Conservation (phyloP, 64 coral and sea anemone species). For the Porites lutea region DNA sequence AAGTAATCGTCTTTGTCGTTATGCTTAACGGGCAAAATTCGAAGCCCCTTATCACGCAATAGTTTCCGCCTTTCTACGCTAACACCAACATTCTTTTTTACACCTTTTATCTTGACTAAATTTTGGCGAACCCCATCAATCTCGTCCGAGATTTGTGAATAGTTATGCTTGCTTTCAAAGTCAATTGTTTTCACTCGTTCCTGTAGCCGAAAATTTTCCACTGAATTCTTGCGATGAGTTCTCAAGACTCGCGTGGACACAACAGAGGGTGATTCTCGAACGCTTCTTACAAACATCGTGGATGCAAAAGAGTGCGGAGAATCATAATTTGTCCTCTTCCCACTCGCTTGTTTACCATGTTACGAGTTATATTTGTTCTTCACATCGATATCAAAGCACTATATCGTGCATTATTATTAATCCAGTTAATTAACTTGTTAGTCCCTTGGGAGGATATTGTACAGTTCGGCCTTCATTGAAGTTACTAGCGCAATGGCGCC, state of each 20-base stretch:
- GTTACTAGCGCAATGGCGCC: background rate
- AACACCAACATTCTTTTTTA: constrained; percentile 70
- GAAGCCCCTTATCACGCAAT: constrained; percentile 74
- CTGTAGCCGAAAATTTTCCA: constrained; percentile 76
- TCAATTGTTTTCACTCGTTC: constrained; percentile 74
- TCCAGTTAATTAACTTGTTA: background rate
- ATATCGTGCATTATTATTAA: background rate
- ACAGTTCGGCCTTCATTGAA: background rate
- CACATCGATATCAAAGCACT: background rate
- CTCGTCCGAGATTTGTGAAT: constrained; percentile 85
- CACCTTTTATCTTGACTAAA: constrained; percentile 74
- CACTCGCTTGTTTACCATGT: background rate
- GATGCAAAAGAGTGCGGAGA: background rate
- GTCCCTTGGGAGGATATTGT: constrained; percentile 3
- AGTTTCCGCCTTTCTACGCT: constrained; percentile 85
- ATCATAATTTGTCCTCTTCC: background rate
- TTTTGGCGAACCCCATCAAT: constrained; percentile 90
- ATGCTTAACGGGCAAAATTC: constrained; percentile 51
- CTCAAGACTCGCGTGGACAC: constrained; percentile 79
- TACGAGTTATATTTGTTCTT: background rate
- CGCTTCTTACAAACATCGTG: constrained; percentile 9
- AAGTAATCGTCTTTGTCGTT: constrained; percentile 18
- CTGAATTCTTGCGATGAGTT: constrained; percentile 81
- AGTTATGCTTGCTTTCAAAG: constrained; percentile 71
- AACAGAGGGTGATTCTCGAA: constrained; percentile 75